phyloP scores from a whole-genome alignment of 2,888 invertebrate species.

The Chrysina gloriosa region DNA sequence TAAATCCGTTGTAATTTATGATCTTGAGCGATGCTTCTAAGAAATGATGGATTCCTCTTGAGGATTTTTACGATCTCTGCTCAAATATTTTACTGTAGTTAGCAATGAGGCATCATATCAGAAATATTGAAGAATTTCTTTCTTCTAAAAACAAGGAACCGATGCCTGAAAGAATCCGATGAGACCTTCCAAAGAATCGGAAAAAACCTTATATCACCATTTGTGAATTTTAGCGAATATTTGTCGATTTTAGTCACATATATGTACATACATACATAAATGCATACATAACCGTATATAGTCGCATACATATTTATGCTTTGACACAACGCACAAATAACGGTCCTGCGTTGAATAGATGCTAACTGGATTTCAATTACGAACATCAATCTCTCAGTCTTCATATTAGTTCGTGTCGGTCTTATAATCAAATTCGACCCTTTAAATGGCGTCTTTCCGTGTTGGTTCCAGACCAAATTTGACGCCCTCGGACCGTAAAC shows the following conservation, averaged over 20 bases:
- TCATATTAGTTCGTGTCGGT: conserved; percentile 42
- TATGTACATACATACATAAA: not conserved
- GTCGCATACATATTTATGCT: conserved; percentile 12
- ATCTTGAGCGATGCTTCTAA: too few species aligned
- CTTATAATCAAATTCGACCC: conserved; percentile 49
- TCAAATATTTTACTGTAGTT: too few species aligned
- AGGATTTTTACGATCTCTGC: too few species aligned
- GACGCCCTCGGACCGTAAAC: conserved; percentile 42
- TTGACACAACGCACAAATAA: conserved; percentile 19
- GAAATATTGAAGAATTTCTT: too few species aligned
- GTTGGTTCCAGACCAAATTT: conserved; percentile 45
- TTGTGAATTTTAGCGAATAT: too few species aligned
- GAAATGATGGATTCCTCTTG: too few species aligned
- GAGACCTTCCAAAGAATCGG: too few species aligned
- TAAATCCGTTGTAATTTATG: too few species aligned
- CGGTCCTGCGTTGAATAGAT: conserved; percentile 29
- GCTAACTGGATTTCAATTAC: conserved; percentile 42
- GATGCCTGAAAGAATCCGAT: too few species aligned
- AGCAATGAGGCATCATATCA: too few species aligned
- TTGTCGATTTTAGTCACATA: not conserved
- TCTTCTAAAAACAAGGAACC: too few species aligned
- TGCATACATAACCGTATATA: not conserved
- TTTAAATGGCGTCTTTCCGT: conserved; percentile 47
- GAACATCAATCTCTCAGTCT: conserved; percentile 41
- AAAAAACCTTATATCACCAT: too few species aligned